Conservation (phyloP, 2,113 vertebrate species). For the Pedetes capensis region DNA sequence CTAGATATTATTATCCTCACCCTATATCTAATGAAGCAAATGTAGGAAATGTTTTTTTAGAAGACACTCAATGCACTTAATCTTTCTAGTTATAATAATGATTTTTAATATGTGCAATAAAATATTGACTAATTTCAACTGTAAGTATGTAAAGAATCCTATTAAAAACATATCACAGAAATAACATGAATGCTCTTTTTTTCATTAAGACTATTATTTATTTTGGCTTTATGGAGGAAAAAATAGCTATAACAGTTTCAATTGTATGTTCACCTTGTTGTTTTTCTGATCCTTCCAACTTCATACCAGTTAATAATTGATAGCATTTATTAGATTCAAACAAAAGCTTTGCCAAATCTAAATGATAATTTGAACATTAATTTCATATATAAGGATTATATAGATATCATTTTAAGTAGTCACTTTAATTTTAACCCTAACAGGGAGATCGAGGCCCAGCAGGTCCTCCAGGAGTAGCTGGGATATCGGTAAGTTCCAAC, state of each 20-base stretch:
- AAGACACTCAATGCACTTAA: not conserved
- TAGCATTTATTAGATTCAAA: not conserved
- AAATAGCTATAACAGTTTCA: not conserved
- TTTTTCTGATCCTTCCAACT: not conserved
- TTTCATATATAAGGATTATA: not conserved
- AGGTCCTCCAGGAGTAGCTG: conserved; percentile 64
- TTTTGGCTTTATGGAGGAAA: not conserved
- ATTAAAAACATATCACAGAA: not conserved
- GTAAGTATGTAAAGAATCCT: not conserved
- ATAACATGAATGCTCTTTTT: not conserved
- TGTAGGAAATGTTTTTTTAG: not conserved
- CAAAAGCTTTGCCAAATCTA: not conserved
- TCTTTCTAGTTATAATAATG: not conserved
- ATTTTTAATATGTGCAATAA: conserved; percentile 8
- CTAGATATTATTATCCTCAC: not conserved
- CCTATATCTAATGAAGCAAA: not conserved
- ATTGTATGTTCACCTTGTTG: not conserved
- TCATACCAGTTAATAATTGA: not conserved
- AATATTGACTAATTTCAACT: not conserved
- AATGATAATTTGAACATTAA: not conserved
- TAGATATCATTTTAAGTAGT: not conserved
- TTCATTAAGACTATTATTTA: conserved; percentile 1
- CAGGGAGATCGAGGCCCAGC: conserved; percentile 75
- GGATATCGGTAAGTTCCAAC: conserved; percentile 62
- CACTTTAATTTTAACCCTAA: conserved; percentile 37